A percentile compares a stretch with the other conserved stretches of the same genome.
Evolutionary conservation across 1,140 invertebrate species (phyloP).

Genomic region (Atta texana): DNA sequence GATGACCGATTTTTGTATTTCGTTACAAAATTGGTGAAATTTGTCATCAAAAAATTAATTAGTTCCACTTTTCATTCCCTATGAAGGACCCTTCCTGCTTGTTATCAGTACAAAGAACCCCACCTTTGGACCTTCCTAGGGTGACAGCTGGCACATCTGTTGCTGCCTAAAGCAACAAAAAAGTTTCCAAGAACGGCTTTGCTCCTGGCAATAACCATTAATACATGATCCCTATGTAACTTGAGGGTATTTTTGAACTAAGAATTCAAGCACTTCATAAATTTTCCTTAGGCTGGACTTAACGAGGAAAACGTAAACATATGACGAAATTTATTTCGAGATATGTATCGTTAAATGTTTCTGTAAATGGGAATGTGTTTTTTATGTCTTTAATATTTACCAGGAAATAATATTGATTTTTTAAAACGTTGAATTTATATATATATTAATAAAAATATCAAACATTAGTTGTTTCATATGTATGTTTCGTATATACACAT

Average conservation of each 20-base stretch:
- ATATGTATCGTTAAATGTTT: constrained; percentile 1
- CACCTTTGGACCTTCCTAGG: constrained; percentile 49
- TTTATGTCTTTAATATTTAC: background rate
- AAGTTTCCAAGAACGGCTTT: constrained; percentile 71
- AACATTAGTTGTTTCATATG: background rate
- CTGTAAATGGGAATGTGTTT: background rate
- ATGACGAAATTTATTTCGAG: constrained; percentile 23
- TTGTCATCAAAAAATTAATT: constrained; percentile 30
- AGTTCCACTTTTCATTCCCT: constrained; percentile 54
- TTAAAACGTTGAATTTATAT: background rate
- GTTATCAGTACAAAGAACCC: constrained; percentile 70
- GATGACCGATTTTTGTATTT: background rate
- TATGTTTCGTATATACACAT: too few species aligned
- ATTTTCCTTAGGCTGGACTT: constrained; percentile 64
- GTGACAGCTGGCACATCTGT: constrained; percentile 77
- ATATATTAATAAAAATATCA: constrained; percentile 34
- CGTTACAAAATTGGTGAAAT: constrained; percentile 48
- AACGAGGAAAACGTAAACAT: constrained; percentile 18
- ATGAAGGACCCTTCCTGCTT: constrained; percentile 67
- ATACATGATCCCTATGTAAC: constrained; percentile 68
- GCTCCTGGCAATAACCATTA: constrained; percentile 74
- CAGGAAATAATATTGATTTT: background rate
- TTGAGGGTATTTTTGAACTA: constrained; percentile 65
- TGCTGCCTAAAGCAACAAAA: constrained; percentile 71
- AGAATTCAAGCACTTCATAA: constrained; percentile 60